Base-by-base conservation (phyloP, 1,140 invertebrate species). In the Uloborus diversus region DNA sequence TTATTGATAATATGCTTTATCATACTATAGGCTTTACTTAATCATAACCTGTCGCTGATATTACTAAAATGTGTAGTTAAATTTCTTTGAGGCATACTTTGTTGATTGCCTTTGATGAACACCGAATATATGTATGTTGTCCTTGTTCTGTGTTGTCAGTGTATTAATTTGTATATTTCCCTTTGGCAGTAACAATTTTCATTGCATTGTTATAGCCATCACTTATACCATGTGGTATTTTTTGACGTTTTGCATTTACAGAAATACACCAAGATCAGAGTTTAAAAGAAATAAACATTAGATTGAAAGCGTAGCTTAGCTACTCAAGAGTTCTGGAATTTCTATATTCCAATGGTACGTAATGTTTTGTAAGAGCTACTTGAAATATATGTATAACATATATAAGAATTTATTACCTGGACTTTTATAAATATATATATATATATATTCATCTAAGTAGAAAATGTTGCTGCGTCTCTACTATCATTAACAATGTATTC, bases 241-340 rank as follows among this genome's bases (percentile, higher is more conserved):
- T 59, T 1, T 56, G 51, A 30, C 51, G 64, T 69, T 56, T 69
- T 69, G 66, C 66, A 69, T 69, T 69, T 69, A 69, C 17, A 51
- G 20, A 27, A 56, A 69, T 69, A 27, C 66, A 69, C 66, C 51
- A 56, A 69, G 66, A 69, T 35, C 37, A 59, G 57, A 59, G n/a
- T 56, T 69, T 56, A 69, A 37, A 64, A 37, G 30, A 7, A 42
- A 42, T 17, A 42, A 42, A 42, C n/a, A n/a, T n/a, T n/a, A 42
- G n/a, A 42, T 42, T 42, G 37, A 7, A 42, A 9, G 7, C 17
- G 37, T 42, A 42, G 37, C 37, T 17, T 42, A 42, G 37, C 37
- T 42, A 42, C 37, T 42, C 17, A 42, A 42, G 7, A 42, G n/a
- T 42, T 42, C 37, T 42, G 37, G 17, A 17, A 42, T 42, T 42